Percentiles rank a stretch among this genome's conserved stretches.
These are phyloP conservation scores for Hypercompe scribonia DNA, from an alignment of 2,888 invertebrate genomes.

Conservation along the genomic window DNA sequence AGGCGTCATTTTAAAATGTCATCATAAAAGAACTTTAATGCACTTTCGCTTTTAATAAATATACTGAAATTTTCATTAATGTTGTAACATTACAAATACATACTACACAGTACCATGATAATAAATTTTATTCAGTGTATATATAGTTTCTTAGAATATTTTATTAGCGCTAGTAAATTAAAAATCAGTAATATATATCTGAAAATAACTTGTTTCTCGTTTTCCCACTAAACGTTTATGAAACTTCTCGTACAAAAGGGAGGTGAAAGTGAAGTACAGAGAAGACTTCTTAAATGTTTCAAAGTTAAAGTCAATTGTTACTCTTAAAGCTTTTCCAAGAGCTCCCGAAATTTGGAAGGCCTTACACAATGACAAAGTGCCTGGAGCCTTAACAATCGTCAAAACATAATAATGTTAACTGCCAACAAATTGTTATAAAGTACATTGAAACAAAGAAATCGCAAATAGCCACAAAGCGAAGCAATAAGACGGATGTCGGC, in stretches of 20 bases:
- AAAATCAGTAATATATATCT: background rate
- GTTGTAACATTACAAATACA: too few relatives aligned
- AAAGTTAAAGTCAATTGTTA: constrained; percentile 37
- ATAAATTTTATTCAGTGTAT: too few relatives aligned
- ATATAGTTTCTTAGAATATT: too few relatives aligned
- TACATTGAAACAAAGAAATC: constrained; percentile 50
- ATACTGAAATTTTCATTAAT: background rate
- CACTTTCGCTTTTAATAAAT: background rate
- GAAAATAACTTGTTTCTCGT: background rate
- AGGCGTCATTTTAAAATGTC: background rate
- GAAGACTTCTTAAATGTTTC: constrained; percentile 21
- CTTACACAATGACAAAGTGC: constrained; percentile 51
- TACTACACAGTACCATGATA: too few relatives aligned
- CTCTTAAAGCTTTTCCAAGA: constrained; percentile 37
- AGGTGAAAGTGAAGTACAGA: constrained; percentile 13
- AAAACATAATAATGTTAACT: constrained; percentile 51
- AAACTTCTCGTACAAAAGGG: background rate
- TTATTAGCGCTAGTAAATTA: background rate
- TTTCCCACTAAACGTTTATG: background rate
- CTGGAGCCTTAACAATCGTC: constrained; percentile 40
- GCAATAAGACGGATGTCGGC: constrained; percentile 18
- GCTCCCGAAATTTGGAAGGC: constrained; percentile 34
- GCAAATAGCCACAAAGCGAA: constrained; percentile 33
- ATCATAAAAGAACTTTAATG: background rate
- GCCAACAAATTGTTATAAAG: constrained; percentile 59